A percentile compares a stretch with the other conserved stretches of the same genome.
Conservation (phyloP, 2,888 invertebrate genomes). For the Philaethria dido region DNA sequence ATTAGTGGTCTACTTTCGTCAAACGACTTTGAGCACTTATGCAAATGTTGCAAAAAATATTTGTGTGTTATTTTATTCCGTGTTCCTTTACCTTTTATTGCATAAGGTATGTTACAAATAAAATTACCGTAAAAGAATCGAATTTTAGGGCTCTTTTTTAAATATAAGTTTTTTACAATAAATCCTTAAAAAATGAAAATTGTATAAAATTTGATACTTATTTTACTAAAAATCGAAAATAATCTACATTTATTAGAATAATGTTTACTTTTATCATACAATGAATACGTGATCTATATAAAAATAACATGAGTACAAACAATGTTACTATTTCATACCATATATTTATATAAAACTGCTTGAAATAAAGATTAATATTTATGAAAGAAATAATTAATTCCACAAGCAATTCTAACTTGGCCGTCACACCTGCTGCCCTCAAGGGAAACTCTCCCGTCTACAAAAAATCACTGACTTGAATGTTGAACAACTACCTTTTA, state of each 20-base stretch:
- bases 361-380: slow-evolving; percentile 15
- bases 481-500: not conserved
- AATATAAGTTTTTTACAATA: too few species aligned
- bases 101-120: too few species aligned
- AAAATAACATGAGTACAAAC: not conserved
- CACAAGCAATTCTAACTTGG: slow-evolving; percentile 40
- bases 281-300: not conserved
- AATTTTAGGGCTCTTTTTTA: too few species aligned
- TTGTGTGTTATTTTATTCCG: not conserved
- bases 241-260: too few species aligned
- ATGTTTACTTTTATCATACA: too few species aligned
- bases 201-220: too few species aligned
- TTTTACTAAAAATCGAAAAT: too few species aligned
- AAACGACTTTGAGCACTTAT: slow-evolving; percentile 19
- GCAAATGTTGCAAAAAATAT: slow-evolving; percentile 4
- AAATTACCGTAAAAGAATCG: too few species aligned
- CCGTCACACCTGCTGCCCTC: slow-evolving; percentile 53
- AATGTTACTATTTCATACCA: not conserved
- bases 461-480: slow-evolving; percentile 10
- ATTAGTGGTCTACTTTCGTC: slow-evolving; percentile 28
- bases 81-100: not conserved
- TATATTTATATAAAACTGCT: not conserved
- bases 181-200: too few species aligned
- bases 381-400: slow-evolving; percentile 23
- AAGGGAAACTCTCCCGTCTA: slow-evolving; percentile 12